Percentiles rank a stretch among this genome's conserved stretches.
phyloP scores from a whole-genome alignment of 2,888 invertebrate species.

The Leptinotarsa juncta region DNA sequence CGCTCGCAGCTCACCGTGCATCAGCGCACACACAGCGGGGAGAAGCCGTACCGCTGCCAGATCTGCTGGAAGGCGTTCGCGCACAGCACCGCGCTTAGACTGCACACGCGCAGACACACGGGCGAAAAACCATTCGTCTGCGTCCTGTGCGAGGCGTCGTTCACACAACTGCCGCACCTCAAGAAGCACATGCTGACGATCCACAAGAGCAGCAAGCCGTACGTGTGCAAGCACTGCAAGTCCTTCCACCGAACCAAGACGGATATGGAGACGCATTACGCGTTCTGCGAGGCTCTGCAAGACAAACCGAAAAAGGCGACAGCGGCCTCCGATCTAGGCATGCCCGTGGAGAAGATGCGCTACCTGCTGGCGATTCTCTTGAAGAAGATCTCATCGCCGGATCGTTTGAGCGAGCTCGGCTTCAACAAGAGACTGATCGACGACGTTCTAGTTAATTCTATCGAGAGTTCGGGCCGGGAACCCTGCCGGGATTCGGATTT shows the following conservation, averaged over 20 bases:
- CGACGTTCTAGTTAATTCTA: conserved; percentile 81
- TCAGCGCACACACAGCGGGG: conserved; percentile 78
- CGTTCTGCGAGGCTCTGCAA: conserved; percentile 63
- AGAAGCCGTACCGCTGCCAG: conserved; percentile 82
- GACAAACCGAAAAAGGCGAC: conserved; percentile 53
- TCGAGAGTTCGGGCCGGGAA: conserved; percentile 78
- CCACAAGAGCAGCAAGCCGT: conserved; percentile 82
- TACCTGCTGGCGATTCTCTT: conserved; percentile 83
- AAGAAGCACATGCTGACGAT: conserved; percentile 90
- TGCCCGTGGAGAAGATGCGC: conserved; percentile 81
- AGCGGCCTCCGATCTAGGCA: conserved; percentile 65
- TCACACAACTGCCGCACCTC: conserved; percentile 86
- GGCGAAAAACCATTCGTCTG: conserved; percentile 87
- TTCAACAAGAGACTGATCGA: conserved; percentile 81
- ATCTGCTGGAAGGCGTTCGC: conserved; percentile 85
- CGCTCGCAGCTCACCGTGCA: conserved; percentile 88
- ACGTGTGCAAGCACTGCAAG: conserved; percentile 79
- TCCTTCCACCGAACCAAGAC: conserved; percentile 82
- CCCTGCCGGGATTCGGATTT: conserved; percentile 73
- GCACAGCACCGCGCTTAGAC: conserved; percentile 85
- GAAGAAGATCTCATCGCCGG: conserved; percentile 85
- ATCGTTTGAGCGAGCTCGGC: conserved; percentile 81
- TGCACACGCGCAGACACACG: conserved; percentile 85
- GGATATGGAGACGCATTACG: conserved; percentile 76
- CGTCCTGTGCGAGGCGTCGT: conserved; percentile 77